Percentiles rank a stretch among this genome's conserved stretches.
phyloP scores from a whole-genome alignment of 2,113 vertebrate genomes.

The Ailurus styani region DNA sequence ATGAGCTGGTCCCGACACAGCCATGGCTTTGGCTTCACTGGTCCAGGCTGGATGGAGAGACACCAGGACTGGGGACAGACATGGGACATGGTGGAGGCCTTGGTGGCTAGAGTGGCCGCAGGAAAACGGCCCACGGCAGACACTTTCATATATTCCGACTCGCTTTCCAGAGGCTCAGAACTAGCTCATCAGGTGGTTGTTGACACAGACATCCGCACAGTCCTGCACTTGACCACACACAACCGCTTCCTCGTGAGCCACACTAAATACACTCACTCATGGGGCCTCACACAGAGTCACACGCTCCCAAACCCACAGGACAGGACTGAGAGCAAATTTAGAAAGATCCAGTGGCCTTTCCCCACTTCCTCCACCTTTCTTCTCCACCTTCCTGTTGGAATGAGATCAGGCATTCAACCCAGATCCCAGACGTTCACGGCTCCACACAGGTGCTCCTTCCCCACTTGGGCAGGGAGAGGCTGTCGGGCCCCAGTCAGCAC shows the following conservation, averaged over 20 bases:
- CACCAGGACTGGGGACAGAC: not conserved
- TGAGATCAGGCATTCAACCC: not conserved
- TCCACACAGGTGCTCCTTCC: not conserved
- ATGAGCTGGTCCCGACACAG: not conserved
- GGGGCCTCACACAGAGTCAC: not conserved
- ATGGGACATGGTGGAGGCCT: not conserved
- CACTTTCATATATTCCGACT: not conserved
- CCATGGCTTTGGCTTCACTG: not conserved
- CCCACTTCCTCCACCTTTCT: not conserved
- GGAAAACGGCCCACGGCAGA: not conserved
- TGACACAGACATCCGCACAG: not conserved
- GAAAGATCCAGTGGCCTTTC: not conserved
- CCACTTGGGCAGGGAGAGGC: fast-evolving
- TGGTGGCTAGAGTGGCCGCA: not conserved
- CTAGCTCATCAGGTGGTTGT: too few species aligned
- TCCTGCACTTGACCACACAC: not conserved
- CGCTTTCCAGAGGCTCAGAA: not conserved
- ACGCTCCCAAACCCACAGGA: not conserved
- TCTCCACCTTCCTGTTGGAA: not conserved
- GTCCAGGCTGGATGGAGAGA: not conserved
- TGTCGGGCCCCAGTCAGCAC: not conserved
- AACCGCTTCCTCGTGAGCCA: not conserved
- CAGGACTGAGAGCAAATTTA: not conserved
- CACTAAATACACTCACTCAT: not conserved
- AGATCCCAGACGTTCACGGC: not conserved